Evolutionary conservation across 2,113 vertebrate species (phyloP).

Genomic region (Triplophysa rosa): DNA sequence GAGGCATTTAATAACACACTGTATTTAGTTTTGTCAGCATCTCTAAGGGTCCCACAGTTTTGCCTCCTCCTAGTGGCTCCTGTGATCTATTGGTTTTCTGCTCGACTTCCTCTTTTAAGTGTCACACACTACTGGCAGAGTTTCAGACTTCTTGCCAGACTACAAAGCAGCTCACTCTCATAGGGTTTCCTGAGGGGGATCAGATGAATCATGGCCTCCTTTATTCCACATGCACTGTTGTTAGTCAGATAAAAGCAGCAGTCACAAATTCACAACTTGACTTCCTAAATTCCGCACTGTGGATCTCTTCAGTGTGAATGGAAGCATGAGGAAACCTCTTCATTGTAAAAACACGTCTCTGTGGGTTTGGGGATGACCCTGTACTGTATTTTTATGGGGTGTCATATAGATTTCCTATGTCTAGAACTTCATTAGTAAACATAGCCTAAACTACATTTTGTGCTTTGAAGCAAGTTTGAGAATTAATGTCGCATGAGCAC

Average conservation of each 20-base stretch:
- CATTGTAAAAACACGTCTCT: constrained; percentile 26
- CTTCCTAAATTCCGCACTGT: constrained; percentile 57
- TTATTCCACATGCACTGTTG: constrained; percentile 52
- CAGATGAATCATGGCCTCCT: constrained; percentile 56
- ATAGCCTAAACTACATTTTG: constrained; percentile 13
- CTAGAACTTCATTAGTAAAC: constrained; percentile 16
- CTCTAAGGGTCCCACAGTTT: constrained; percentile 6
- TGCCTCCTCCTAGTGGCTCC: constrained; percentile 38
- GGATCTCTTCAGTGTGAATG: constrained; percentile 51
- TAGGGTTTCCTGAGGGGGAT: constrained; percentile 54
- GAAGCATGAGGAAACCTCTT: constrained; percentile 50
- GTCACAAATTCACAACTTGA: constrained; percentile 59
- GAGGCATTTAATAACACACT: too few relatives aligned
- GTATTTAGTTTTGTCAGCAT: neutral
- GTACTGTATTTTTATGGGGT: neutral
- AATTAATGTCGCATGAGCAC: too few relatives aligned
- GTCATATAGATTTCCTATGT: neutral
- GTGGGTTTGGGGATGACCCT: constrained; percentile 36
- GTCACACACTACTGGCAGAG: constrained; percentile 62
- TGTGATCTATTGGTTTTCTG: constrained; percentile 64
- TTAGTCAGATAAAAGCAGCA: constrained; percentile 54
- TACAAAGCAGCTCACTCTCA: constrained; percentile 59
- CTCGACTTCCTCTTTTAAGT: constrained; percentile 58
- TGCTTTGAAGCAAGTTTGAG: neutral
- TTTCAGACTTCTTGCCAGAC: constrained; percentile 53